Percentiles rank a stretch among this genome's conserved stretches.
Conservation (phyloP, 2,797 vertebrate species). For the Staurois parvus region DNA sequence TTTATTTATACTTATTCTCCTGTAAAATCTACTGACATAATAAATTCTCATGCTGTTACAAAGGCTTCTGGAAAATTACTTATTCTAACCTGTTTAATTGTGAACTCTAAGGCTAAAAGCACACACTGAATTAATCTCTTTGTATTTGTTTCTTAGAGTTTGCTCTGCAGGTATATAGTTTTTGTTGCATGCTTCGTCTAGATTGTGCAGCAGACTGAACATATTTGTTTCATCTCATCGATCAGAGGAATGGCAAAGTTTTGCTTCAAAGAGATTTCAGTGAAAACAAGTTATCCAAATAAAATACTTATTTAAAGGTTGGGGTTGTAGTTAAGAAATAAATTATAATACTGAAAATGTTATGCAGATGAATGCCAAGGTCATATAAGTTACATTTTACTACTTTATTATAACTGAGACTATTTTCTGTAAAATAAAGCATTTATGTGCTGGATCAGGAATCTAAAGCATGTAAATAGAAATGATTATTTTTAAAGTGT, state of each 20-base stretch:
- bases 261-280: constrained; percentile 57
- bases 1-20: neutral
- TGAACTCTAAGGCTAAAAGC: neutral
- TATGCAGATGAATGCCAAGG: constrained; percentile 36
- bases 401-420: neutral
- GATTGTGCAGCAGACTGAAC: constrained; percentile 68
- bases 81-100: constrained; percentile 36
- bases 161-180: constrained; percentile 65
- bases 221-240: constrained; percentile 54
- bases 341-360: neutral
- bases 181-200: constrained; percentile 67
- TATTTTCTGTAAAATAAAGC: neutral
- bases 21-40: neutral
- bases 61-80: neutral
- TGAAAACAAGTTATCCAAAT: constrained; percentile 48
- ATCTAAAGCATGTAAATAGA: neutral
- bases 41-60: neutral
- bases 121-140: constrained; percentile 65
- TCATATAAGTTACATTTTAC: constrained; percentile 9
- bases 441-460: neutral
- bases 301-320: constrained; percentile 42
- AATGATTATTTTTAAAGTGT: too few species aligned
- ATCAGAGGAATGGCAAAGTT: constrained; percentile 53
- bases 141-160: constrained; percentile 66
- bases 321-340: constrained; percentile 16